Percentiles rank a stretch among this genome's conserved stretches.
These are phyloP conservation scores for Gallinago undulata DNA, from an alignment of 2,113 vertebrate species.

Conservation along the genomic window DNA sequence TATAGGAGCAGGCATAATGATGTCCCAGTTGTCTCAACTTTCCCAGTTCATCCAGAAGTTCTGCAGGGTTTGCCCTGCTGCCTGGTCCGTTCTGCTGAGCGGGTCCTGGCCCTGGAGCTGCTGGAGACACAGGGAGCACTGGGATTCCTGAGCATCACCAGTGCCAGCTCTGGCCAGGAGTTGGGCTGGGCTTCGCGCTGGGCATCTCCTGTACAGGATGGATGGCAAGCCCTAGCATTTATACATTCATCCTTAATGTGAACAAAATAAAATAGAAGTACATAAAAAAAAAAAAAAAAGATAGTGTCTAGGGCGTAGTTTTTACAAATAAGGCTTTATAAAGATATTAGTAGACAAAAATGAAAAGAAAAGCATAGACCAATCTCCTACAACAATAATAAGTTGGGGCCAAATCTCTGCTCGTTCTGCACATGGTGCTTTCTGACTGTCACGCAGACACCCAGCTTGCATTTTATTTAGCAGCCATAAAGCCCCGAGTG, in stretches of 20 bases:
- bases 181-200: not conserved
- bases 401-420: not conserved
- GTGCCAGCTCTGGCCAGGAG: not conserved
- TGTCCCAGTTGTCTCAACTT: not conserved
- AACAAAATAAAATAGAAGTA: not conserved
- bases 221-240: too few relatives aligned
- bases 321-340: not conserved
- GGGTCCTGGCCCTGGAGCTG: not conserved
- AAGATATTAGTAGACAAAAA: not conserved
- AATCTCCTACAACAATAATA: not conserved
- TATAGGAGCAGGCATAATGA: not conserved
- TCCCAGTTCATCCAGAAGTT: not conserved
- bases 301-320: not conserved
- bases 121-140: accelerated
- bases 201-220: not conserved
- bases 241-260: not conserved
- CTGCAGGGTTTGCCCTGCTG: not conserved
- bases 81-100: not conserved
- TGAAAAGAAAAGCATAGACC: not conserved
- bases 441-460: not conserved
- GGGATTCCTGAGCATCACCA: not conserved
- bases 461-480: not conserved
- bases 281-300: not conserved
- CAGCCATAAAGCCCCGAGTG: not conserved
- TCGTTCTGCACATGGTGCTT: accelerated